Evolutionary conservation across 1,140 invertebrate genomes (phyloP).

Genomic region (Colletes latitarsis): DNA sequence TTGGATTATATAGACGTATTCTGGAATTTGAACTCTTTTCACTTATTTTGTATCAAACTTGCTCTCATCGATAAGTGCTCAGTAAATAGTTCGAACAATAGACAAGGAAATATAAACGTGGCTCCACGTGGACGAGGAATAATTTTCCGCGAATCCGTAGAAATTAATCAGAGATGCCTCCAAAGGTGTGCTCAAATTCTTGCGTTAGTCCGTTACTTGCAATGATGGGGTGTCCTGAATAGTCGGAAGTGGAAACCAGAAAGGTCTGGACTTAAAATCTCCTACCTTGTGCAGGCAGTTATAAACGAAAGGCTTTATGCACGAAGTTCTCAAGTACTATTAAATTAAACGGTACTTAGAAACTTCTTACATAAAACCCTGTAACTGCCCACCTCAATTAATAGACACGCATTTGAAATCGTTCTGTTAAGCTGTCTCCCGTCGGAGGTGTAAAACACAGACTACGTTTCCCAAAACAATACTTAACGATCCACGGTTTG

Average conservation of each 20-base stretch:
- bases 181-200: not conserved
- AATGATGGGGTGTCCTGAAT: not conserved
- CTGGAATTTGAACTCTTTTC: too few relatives aligned
- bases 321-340: constrained; percentile 62
- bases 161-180: not conserved
- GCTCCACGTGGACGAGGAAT: not conserved
- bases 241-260: constrained; percentile 19
- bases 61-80: too few relatives aligned
- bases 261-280: constrained; percentile 35
- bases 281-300: constrained; percentile 41
- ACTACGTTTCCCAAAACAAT: too few relatives aligned
- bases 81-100: too few relatives aligned
- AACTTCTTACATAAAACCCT: constrained; percentile 66
- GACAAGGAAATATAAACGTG: too few relatives aligned
- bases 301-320: constrained; percentile 67
- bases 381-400: constrained; percentile 63
- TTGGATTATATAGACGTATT: too few relatives aligned
- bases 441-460: constrained; percentile 12
- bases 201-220: not conserved
- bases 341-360: constrained; percentile 67
- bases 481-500: too few relatives aligned
- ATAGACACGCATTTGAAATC: constrained; percentile 64
- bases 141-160: not conserved
- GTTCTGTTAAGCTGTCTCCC: constrained; percentile 22
- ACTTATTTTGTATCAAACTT: too few relatives aligned